These are phyloP conservation scores for Pristiophorus japonicus DNA, from an alignment of 2,113 vertebrate species.

Conservation along the genomic window DNA sequence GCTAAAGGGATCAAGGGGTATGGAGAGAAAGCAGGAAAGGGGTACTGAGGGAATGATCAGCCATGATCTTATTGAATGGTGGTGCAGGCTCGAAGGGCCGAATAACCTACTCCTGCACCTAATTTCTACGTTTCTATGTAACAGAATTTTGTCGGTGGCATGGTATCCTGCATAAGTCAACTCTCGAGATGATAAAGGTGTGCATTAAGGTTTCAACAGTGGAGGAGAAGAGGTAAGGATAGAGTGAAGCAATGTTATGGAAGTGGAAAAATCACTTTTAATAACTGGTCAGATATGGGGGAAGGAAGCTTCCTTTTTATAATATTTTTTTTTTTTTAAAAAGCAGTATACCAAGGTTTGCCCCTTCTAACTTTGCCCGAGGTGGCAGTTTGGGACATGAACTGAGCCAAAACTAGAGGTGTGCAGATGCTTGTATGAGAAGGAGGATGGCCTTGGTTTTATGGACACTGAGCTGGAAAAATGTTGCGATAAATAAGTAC, in stretches of 20 bases:
- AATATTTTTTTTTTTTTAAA: no score
- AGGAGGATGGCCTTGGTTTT: not conserved
- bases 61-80: no score
- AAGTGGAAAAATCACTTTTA: not conserved
- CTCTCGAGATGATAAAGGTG: not conserved
- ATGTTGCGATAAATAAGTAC: not conserved
- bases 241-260: not conserved
- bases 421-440: not conserved
- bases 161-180: not conserved
- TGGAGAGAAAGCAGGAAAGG: no score
- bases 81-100: no score
- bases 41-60: no score
- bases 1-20: no score
- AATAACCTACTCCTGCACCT: no score
- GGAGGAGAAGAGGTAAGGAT: not conserved
- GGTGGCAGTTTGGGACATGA: not conserved
- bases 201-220: no score
- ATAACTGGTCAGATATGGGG: not conserved
- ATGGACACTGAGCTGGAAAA: not conserved
- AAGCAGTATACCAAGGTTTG: not conserved
- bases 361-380: not conserved
- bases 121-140: no score
- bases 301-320: not conserved
- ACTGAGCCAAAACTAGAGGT: not conserved
- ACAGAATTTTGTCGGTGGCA: not conserved